Evolutionary conservation across 2,888 invertebrate species (phyloP).

Genomic region (Ptycholaimellus sp.): DNA sequence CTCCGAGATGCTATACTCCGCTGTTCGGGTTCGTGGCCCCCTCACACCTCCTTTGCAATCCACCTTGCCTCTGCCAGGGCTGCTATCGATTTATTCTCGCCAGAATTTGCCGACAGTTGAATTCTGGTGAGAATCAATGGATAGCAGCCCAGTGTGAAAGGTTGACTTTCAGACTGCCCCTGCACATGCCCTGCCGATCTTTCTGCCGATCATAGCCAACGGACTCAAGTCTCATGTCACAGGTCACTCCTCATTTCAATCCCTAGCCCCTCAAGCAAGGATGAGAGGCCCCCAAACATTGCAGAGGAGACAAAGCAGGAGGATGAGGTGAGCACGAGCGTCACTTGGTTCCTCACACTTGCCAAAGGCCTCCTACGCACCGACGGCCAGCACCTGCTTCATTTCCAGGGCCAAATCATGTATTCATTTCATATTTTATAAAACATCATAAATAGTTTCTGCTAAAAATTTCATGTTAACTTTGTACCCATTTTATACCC

Average conservation of each 20-base stretch:
- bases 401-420: too few relatives aligned
- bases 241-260: slow-evolving; percentile 9
- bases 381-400: too few relatives aligned
- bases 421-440: too few relatives aligned
- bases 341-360: slow-evolving; percentile 20
- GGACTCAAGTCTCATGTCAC: slow-evolving; percentile 12
- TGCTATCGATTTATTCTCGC: neutral
- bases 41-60: slow-evolving; percentile 2
- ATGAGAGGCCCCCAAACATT: slow-evolving; percentile 11
- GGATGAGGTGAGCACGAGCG: slow-evolving; percentile 16
- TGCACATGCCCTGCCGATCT: slow-evolving; percentile 13
- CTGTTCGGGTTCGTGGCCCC: slow-evolving; percentile 28
- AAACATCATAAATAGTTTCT: too few relatives aligned
- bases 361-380: too few relatives aligned
- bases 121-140: too few relatives aligned
- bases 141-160: slow-evolving; percentile 6
- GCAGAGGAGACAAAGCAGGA: slow-evolving; percentile 11
- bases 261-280: slow-evolving; percentile 8
- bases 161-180: slow-evolving; percentile 11
- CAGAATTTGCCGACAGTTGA: neutral
- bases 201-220: slow-evolving; percentile 13
- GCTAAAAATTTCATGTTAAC: too few relatives aligned
- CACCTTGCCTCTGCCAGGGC: neutral
- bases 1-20: slow-evolving; percentile 43
- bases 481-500: too few relatives aligned